phyloP scores from a whole-genome alignment of 2,113 vertebrate species.

The Stegastes partitus region DNA sequence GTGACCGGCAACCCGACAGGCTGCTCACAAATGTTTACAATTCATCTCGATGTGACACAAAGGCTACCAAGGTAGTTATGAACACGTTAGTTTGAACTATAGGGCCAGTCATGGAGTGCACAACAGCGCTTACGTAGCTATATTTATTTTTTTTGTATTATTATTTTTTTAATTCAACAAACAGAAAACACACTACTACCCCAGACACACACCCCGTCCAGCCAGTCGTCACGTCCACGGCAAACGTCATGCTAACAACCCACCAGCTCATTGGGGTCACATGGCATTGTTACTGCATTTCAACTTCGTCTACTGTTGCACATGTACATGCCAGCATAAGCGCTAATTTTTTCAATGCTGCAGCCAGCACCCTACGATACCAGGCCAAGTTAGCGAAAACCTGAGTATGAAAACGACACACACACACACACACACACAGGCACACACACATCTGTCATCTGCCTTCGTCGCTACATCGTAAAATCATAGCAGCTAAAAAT shows the following conservation, averaged over 20 bases:
- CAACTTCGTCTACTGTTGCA: constrained; percentile 8
- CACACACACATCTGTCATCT: neutral
- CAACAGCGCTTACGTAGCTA: constrained; percentile 8
- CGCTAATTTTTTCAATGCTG: constrained; percentile 5
- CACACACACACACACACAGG: neutral
- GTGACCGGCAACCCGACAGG: constrained; percentile 9
- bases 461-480: constrained; percentile 25
- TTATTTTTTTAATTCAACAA: neutral
- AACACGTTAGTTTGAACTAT: constrained; percentile 24
- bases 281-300: constrained; percentile 39
- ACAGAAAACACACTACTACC: neutral
- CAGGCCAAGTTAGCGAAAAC: constrained; percentile 64
- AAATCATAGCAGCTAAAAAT: constrained; percentile 54
- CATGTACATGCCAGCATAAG: constrained; percentile 28
- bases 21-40: constrained; percentile 20
- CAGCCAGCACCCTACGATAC: constrained; percentile 18
- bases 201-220: neutral
- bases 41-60: constrained; percentile 21
- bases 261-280: neutral
- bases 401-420: constrained; percentile 69
- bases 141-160: neutral
- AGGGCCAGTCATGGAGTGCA: constrained; percentile 33
- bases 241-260: constrained; percentile 1
- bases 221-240: neutral
- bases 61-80: neutral